These are phyloP conservation scores for Pseudochirops cupreus DNA, from an alignment of 2,797 vertebrate species.

Conservation along the genomic window DNA sequence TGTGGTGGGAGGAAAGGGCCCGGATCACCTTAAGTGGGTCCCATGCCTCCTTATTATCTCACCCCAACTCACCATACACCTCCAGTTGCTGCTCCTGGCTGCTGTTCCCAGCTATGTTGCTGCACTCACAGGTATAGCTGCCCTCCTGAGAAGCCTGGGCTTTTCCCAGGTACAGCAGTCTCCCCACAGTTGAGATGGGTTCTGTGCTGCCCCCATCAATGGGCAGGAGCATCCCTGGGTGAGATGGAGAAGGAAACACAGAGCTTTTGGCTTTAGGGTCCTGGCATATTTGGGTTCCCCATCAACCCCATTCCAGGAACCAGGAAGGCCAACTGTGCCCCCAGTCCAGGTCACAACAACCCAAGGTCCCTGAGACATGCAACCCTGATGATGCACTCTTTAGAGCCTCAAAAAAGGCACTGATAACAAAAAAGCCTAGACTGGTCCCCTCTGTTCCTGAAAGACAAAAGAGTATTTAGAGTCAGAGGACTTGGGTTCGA, in stretches of 20 bases:
- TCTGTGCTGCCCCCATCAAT: neutral
- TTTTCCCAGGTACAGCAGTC: conserved; percentile 77
- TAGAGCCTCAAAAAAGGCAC: neutral
- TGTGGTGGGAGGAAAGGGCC: neutral
- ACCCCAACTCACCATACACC: conserved; percentile 78
- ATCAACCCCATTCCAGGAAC: neutral
- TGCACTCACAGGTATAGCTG: conserved; percentile 82
- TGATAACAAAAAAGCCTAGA: neutral
- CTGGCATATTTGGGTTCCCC: neutral
- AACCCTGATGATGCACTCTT: neutral
- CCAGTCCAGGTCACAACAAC: neutral
- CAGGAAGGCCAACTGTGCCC: neutral
- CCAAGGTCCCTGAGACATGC: neutral
- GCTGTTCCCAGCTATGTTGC: conserved; percentile 80
- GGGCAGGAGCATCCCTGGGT: conserved; percentile 78
- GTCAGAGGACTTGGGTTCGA: neutral
- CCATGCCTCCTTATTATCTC: rapidly evolving
- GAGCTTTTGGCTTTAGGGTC: conserved; percentile 7
- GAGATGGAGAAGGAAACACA: neutral
- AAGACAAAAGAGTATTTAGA: neutral
- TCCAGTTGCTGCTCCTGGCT: conserved; percentile 80
- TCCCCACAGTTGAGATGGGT: conserved; percentile 76
- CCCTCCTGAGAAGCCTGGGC: conserved; percentile 78
- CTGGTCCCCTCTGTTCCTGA: neutral
- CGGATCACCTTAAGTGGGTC: neutral